phyloP scores from a whole-genome alignment of 2,113 vertebrate species.

The Morone saxatilis region DNA sequence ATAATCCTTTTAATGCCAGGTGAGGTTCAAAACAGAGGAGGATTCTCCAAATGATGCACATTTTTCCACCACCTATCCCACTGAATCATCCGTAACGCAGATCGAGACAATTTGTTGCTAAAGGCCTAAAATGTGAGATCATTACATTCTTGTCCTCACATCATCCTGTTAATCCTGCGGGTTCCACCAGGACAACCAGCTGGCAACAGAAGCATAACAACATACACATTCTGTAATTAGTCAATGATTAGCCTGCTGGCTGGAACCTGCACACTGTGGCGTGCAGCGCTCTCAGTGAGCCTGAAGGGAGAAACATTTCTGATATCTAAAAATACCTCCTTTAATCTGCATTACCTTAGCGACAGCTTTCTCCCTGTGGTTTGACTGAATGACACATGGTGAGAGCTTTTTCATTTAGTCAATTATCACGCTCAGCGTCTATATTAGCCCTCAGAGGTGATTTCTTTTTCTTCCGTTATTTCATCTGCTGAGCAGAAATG shows the following conservation, averaged over 20 bases:
- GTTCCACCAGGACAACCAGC: conserved; percentile 52
- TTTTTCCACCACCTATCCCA: conserved; percentile 38
- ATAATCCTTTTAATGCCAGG: conserved; percentile 44
- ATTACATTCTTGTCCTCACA: conserved; percentile 44
- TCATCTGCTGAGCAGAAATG: conserved; percentile 38
- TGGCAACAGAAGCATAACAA: conserved; percentile 60
- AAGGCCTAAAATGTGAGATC: conserved; percentile 57
- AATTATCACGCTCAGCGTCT: conserved; percentile 9
- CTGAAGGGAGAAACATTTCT: conserved; percentile 27
- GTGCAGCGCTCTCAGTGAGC: not conserved
- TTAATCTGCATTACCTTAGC: conserved; percentile 54
- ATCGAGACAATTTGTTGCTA: conserved; percentile 41
- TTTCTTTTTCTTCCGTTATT: conserved; percentile 16
- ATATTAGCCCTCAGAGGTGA: not conserved
- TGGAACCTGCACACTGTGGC: conserved; percentile 47
- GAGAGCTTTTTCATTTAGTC: conserved; percentile 35
- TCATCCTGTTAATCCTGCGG: conserved; percentile 44
- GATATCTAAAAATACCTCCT: conserved; percentile 61
- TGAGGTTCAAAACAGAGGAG: conserved; percentile 36
- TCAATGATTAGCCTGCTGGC: conserved; percentile 58
- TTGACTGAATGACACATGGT: conserved; percentile 23
- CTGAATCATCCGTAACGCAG: conserved; percentile 35
- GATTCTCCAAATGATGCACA: conserved; percentile 25
- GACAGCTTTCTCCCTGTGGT: conserved; percentile 37
- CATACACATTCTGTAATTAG: conserved; percentile 59